A percentile compares a stretch with the other conserved stretches of the same genome.
Conservation (phyloP, 1,140 invertebrate genomes). For the Drosophila takahashii region DNA sequence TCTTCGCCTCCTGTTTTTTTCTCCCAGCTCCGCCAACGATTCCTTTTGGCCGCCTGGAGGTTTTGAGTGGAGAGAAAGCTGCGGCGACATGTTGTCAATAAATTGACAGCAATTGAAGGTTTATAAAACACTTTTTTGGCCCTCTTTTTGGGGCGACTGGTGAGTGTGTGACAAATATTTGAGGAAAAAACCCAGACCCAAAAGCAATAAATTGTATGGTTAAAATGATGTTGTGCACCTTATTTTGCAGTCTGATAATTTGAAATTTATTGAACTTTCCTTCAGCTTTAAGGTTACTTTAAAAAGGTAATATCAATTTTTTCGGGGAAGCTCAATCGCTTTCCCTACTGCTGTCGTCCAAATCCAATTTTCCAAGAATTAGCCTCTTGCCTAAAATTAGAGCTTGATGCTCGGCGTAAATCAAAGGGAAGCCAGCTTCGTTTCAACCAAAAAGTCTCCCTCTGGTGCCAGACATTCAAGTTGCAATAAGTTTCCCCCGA, state of each 20-base stretch:
- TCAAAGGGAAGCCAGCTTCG: slow-evolving; percentile 51
- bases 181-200: slow-evolving; percentile 50
- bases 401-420: slow-evolving; percentile 54
- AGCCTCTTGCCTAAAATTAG: slow-evolving; percentile 68
- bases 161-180: slow-evolving; percentile 73
- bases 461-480: slow-evolving; percentile 27
- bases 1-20: slow-evolving; percentile 31
- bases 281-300: slow-evolving; percentile 26
- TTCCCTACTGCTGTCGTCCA: slow-evolving; percentile 2
- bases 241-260: slow-evolving; percentile 47
- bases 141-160: slow-evolving; percentile 11
- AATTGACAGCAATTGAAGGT: slow-evolving; percentile 84
- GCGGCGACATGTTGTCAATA: slow-evolving; percentile 80
- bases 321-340: not conserved
- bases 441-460: not conserved
- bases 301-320: slow-evolving; percentile 12
- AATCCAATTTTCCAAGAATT: slow-evolving; percentile 74
- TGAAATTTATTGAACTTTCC: slow-evolving; percentile 70
- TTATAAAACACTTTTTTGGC: slow-evolving; percentile 80
- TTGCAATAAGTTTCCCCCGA: slow-evolving; percentile 72
- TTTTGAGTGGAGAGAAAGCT: slow-evolving; percentile 51
- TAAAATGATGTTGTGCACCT: slow-evolving; percentile 80
- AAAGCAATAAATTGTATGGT: slow-evolving; percentile 81
- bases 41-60: slow-evolving; percentile 55
- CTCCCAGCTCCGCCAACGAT: not conserved